Evolutionary conservation across 2,113 vertebrate species (phyloP).

Genomic region (Eurypyga helias): DNA sequence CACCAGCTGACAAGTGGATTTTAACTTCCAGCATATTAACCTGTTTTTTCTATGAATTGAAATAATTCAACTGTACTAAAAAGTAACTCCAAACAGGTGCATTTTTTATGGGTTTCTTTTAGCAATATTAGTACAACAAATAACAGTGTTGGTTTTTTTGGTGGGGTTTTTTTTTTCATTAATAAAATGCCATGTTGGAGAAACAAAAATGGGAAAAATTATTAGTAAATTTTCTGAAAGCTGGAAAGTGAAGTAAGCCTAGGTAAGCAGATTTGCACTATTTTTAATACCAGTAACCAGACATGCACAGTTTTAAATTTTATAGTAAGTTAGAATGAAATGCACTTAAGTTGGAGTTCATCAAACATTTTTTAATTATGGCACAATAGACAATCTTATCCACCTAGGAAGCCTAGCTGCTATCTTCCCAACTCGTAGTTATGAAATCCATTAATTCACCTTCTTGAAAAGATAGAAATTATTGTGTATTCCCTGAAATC

Average conservation of each 20-base stretch:
- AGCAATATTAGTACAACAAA: constrained; percentile 40
- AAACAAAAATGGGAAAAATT: constrained; percentile 34
- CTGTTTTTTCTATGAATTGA: constrained; percentile 55
- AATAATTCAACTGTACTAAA: constrained; percentile 40
- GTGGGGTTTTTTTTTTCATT: too few species aligned
- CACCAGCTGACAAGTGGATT: constrained; percentile 55
- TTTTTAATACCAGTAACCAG: not conserved
- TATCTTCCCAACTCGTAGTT: not conserved
- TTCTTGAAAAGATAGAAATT: not conserved
- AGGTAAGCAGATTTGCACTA: not conserved
- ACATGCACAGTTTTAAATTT: not conserved
- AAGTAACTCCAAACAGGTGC: constrained; percentile 13
- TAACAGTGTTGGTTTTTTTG: too few species aligned
- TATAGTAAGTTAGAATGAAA: not conserved
- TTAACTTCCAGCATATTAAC: constrained; percentile 44
- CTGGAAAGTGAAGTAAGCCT: not conserved
- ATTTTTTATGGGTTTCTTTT: constrained; percentile 58
- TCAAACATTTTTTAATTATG: not conserved
- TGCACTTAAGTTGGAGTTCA: not conserved
- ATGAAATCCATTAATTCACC: not conserved
- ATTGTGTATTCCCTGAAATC: not conserved
- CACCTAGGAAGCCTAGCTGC: not conserved
- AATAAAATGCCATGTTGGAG: constrained; percentile 48
- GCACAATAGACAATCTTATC: not conserved
- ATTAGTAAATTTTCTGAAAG: not conserved